Conservation (phyloP, 2,113 vertebrate species). For the Chamaea fasciata region DNA sequence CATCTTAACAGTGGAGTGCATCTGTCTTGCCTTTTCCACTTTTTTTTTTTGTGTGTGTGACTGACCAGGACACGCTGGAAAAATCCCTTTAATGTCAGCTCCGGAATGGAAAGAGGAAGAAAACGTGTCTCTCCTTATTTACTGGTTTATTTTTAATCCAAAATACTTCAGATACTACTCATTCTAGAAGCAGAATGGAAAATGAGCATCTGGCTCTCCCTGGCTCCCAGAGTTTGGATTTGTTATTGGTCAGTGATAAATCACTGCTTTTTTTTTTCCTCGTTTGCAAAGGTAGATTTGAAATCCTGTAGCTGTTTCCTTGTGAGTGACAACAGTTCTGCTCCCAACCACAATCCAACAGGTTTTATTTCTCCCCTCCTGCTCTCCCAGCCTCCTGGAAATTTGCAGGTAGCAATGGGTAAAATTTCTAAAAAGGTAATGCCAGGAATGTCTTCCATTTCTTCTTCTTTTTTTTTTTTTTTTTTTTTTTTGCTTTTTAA, state of each 20-base stretch:
- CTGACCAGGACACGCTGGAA: not conserved
- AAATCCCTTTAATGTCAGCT: not conserved
- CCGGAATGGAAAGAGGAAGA: not conserved
- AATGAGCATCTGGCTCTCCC: not conserved
- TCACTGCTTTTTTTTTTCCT: not conserved
- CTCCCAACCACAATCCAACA: not conserved
- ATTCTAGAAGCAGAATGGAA: not conserved
- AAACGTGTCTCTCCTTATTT: not conserved
- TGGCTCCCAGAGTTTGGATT: not conserved
- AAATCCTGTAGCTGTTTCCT: not conserved
- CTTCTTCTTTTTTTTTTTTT: rapidly evolving
- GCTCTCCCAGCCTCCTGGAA: not conserved
- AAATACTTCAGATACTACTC: not conserved
- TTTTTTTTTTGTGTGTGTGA: not conserved
- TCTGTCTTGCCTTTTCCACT: not conserved
- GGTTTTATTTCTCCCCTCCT: not conserved
- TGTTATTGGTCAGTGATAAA: not conserved
- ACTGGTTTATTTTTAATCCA: not conserved
- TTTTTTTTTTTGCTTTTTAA: not conserved
- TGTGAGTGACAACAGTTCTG: not conserved
- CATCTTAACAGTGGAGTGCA: not conserved
- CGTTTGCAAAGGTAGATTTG: not conserved
- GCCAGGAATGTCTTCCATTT: not conserved
- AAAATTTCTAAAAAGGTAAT: not conserved
- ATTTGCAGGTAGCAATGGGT: not conserved